Evolutionary conservation across 2,113 vertebrate genomes (phyloP).

Genomic region (Naja naja): DNA sequence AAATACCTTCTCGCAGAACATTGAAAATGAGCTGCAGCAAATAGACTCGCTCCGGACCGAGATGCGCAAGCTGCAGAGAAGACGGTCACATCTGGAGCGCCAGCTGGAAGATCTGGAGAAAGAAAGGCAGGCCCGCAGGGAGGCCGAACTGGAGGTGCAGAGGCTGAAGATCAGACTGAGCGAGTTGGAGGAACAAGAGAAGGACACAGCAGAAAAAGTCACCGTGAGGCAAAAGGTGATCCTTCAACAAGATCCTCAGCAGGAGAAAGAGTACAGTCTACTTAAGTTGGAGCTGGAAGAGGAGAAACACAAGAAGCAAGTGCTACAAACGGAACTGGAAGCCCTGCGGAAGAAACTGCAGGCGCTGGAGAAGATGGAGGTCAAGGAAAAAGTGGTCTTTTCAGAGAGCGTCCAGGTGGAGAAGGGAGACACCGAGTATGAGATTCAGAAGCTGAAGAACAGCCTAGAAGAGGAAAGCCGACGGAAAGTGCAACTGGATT

Average conservation of each 20-base stretch:
- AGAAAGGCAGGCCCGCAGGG: constrained; percentile 84
- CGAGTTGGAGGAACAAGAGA: constrained; percentile 83
- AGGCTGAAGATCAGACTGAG: constrained; percentile 79
- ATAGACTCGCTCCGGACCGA: constrained; percentile 82
- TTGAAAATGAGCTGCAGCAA: constrained; percentile 84
- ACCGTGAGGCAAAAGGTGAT: constrained; percentile 94
- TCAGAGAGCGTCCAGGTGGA: constrained; percentile 94
- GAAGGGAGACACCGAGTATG: constrained; percentile 84
- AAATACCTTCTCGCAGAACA: constrained; percentile 77
- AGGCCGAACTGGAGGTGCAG: constrained; percentile 92
- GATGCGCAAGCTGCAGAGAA: constrained; percentile 79
- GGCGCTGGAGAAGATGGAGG: constrained; percentile 83
- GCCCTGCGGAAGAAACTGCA: constrained; percentile 78
- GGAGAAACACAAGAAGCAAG: constrained; percentile 81
- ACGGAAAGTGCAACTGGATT: constrained; percentile 81
- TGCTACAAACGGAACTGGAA: constrained; percentile 86
- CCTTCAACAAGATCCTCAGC: constrained; percentile 93
- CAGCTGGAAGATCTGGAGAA: constrained; percentile 90
- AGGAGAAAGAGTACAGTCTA: constrained; percentile 90
- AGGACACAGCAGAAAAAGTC: constrained; percentile 87
- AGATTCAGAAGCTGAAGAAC: constrained; percentile 85
- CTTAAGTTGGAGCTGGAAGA: constrained; percentile 89
- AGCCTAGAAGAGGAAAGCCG: constrained; percentile 86
- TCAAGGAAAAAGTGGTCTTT: constrained; percentile 92
- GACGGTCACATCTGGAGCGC: constrained; percentile 82